Evolutionary conservation across 2,888 invertebrate genomes (phyloP).

Genomic region (Tiliacea citrago): DNA sequence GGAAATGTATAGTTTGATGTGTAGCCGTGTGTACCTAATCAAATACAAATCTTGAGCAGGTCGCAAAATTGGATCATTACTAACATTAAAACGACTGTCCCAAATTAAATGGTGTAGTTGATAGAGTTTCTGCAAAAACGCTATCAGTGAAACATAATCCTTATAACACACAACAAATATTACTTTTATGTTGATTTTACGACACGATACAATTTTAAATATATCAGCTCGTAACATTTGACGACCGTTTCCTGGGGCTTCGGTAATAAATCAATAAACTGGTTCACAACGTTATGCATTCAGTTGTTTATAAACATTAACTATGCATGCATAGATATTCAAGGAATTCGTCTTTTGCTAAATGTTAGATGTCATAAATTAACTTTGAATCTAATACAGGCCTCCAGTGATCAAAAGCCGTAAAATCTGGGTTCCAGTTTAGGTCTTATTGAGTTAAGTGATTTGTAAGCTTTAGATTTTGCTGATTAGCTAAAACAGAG

Average conservation of each 20-base stretch:
- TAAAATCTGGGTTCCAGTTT: conserved; percentile 3
- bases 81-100: not conserved
- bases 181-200: conserved; percentile 72
- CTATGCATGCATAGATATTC: conserved; percentile 46
- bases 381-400: conserved; percentile 1
- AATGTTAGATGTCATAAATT: conserved; percentile 24
- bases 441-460: not conserved
- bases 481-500: not conserved
- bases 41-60: not conserved
- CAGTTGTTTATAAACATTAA: conserved; percentile 59
- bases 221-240: conserved; percentile 67
- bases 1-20: no score
- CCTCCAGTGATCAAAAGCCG: not conserved
- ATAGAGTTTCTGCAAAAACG: conserved; percentile 19
- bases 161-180: conserved; percentile 63
- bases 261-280: conserved; percentile 69
- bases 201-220: conserved; percentile 68
- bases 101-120: not conserved
- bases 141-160: conserved; percentile 40
- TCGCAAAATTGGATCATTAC: not conserved
- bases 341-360: conserved; percentile 50
- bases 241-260: conserved; percentile 66
- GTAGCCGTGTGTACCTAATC: no score
- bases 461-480: not conserved
- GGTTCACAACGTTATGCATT: conserved; percentile 60